Conservation (phyloP, 2,113 vertebrate species). For the Lampris megalopsis region DNA sequence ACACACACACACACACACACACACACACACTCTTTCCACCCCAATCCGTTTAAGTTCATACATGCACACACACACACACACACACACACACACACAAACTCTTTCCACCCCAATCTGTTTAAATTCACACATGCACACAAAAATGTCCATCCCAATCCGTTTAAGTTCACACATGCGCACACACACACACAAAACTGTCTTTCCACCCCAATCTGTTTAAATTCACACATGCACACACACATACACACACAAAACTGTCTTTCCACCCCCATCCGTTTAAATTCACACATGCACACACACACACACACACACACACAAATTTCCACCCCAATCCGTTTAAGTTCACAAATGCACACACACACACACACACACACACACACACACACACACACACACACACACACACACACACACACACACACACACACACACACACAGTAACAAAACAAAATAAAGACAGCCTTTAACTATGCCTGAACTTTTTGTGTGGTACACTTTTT, state of each 20-base stretch:
- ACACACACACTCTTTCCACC: slow-evolving; percentile 1
- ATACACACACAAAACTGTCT: slow-evolving; percentile 7
- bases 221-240: slow-evolving; percentile 31
- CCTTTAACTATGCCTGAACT: slow-evolving; percentile 17
- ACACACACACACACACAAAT: slow-evolving; percentile 5
- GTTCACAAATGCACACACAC: slow-evolving; percentile 3
- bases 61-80: slow-evolving; percentile 49
- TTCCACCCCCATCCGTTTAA: no score
- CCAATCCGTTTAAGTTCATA: no score
- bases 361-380: not conserved
- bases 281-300: slow-evolving; percentile 31
- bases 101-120: no score
- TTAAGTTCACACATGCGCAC: slow-evolving; percentile 30
- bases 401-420: slow-evolving; percentile 7
- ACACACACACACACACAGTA: slow-evolving; percentile 4
- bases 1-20: slow-evolving; percentile 33
- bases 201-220: no score
- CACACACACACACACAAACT: slow-evolving; percentile 32
- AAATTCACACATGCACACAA: slow-evolving; percentile 12
- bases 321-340: not conserved
- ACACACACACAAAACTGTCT: slow-evolving; percentile 5
- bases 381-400: slow-evolving; percentile 4
- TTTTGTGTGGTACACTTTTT: slow-evolving; percentile 57
- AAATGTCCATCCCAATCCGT: no score
- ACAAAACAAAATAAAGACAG: slow-evolving; percentile 31